Conservation (phyloP, 2,113 vertebrate species). For the Zosterops hypoxanthus region DNA sequence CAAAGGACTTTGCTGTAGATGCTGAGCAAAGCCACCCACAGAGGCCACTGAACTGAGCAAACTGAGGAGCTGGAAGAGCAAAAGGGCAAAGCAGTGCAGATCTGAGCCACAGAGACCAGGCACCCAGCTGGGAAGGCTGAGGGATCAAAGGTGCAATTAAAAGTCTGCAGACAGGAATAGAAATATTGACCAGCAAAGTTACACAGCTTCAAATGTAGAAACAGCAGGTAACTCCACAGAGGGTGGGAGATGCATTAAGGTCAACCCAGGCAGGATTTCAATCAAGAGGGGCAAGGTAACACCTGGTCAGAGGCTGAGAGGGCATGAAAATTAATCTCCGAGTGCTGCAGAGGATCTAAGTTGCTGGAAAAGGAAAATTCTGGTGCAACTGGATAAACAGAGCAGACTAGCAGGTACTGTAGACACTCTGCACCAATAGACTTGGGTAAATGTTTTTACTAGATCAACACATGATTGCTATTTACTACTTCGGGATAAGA, state of each 20-base stretch:
- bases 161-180: background rate
- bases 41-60: background rate
- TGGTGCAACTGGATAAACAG: background rate
- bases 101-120: background rate
- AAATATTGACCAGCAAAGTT: conserved; percentile 21
- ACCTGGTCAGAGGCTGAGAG: background rate
- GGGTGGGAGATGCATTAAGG: background rate
- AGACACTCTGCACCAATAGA: background rate
- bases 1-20: background rate
- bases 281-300: background rate
- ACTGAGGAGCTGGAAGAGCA: background rate
- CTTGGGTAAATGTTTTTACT: background rate
- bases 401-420: background rate
- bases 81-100: background rate
- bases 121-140: background rate
- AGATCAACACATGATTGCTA: background rate
- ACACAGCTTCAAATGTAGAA: background rate
- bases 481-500: background rate
- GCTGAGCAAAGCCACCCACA: background rate
- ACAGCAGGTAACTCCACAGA: background rate
- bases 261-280: background rate
- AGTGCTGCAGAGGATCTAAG: background rate
- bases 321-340: background rate
- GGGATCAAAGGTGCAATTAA: conserved; percentile 10
- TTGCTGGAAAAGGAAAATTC: background rate